A percentile compares a stretch with the other conserved stretches of the same genome.
Evolutionary conservation across 2,888 invertebrate species (phyloP).

Genomic region (Apocheima hispidaria): DNA sequence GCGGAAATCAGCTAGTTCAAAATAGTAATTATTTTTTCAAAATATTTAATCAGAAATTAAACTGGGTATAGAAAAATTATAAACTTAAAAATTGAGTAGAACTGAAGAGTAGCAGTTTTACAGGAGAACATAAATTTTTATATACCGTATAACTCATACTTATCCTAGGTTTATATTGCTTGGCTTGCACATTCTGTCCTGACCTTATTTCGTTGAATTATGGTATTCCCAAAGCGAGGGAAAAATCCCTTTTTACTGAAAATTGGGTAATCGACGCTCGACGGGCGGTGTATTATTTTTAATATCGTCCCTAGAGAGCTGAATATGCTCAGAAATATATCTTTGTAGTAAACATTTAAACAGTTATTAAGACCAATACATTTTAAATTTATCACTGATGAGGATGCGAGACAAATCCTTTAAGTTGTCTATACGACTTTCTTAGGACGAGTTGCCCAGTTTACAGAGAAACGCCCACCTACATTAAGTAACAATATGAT

Average conservation of each 20-base stretch:
- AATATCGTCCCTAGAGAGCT: constrained; percentile 58
- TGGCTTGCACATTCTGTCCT: constrained; percentile 21
- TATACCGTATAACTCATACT: constrained; percentile 4
- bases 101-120: neutral
- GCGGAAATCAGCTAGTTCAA: no score
- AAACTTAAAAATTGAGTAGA: no score
- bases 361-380: neutral
- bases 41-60: no score
- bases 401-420: neutral
- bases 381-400: neutral
- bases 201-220: constrained; percentile 40
- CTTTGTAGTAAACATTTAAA: constrained; percentile 20
- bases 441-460: no score
- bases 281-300: constrained; percentile 69
- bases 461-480: no score
- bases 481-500: no score
- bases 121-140: constrained; percentile 7
- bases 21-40: no score
- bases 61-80: no score
- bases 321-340: constrained; percentile 49
- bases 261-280: constrained; percentile 74
- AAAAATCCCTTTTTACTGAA: constrained; percentile 67
- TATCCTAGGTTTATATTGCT: constrained; percentile 19
- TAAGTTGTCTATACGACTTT: no score
- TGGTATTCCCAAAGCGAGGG: constrained; percentile 29